Base-by-base conservation (phyloP, 2,888 invertebrate genomes). In the Drosophila sordidapex region DNA sequence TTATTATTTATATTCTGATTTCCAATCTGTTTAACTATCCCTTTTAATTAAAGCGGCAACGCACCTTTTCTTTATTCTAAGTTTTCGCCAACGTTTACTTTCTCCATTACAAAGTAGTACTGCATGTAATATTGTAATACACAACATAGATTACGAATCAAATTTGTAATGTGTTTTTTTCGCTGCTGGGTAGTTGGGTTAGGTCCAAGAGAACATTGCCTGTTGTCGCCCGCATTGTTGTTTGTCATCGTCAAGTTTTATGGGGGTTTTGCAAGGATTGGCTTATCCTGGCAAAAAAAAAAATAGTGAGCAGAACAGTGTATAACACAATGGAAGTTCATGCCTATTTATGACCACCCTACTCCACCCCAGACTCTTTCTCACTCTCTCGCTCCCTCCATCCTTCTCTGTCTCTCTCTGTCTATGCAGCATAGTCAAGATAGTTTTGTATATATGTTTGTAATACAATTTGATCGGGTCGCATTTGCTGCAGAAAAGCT, bases 171-270 rank as follows among this genome's bases (percentile, higher is more conserved):
- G 25, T 4, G 8, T 25, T 8, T 8, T 15, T 25, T 46, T 46
- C 2, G 46, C 25, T 46, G 46, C 25, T 46, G 25, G 46, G 46
- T 79, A 81, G 86, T 88, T 87, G 83, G 80, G 82, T 67, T 68
- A 86, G 90, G 74, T 80, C 75, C 66, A 66, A 75, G 66, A 49
- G 65, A 70, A 64, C 56, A 60, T 61, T 46, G 59, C 65, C 60
- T 57, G 63, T 46, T 69, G 68, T 66, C 67, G 63, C 59, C 66
- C 68, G 66, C 67, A 63, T 81, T 80, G 81, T 82, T 82, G 83
- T 89, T 86, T 90, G 87, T 86, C 87, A 82, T 75, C 80, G 66
- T 72, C 80, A 73, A 86, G 76, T 86, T 88, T 87, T 82, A 90
- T 87, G 87, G 75, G 75, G 75, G 83, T 74, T 67, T 51, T 11